These are phyloP conservation scores for Psephotus haematonotus DNA, from an alignment of 2,113 vertebrate species.

Conservation along the genomic window DNA sequence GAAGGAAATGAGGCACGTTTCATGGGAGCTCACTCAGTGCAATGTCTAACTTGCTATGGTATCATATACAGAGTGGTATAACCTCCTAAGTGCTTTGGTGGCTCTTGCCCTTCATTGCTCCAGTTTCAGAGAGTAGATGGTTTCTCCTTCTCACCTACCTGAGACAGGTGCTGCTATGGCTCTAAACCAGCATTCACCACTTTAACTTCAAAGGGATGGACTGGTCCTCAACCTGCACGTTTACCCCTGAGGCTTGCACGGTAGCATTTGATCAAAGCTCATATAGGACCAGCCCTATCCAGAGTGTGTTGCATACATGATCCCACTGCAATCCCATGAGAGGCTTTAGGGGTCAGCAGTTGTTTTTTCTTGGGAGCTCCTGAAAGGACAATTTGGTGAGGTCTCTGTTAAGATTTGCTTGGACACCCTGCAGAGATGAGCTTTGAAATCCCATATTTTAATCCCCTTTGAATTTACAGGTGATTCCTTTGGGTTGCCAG, in stretches of 20 bases:
- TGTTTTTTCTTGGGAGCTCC: neutral
- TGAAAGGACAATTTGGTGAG: neutral
- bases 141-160: neutral
- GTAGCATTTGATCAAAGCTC: neutral
- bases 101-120: neutral
- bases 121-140: neutral
- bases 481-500: neutral
- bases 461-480: neutral
- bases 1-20: neutral
- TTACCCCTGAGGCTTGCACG: neutral
- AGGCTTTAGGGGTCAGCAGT: neutral
- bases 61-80: accelerated
- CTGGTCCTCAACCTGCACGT: neutral
- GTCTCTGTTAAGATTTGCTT: neutral
- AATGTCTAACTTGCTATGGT: neutral
- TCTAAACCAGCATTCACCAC: neutral
- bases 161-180: neutral
- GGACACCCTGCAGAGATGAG: neutral
- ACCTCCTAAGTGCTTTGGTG: neutral
- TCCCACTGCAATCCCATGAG: neutral
- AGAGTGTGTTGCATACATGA: neutral
- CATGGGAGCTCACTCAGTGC: neutral
- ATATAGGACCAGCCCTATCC: neutral
- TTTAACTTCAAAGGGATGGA: neutral
- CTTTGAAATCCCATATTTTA: neutral